These are phyloP conservation scores for Bucorvus abyssinicus DNA, from an alignment of 2,797 vertebrate species.

Conservation along the genomic window DNA sequence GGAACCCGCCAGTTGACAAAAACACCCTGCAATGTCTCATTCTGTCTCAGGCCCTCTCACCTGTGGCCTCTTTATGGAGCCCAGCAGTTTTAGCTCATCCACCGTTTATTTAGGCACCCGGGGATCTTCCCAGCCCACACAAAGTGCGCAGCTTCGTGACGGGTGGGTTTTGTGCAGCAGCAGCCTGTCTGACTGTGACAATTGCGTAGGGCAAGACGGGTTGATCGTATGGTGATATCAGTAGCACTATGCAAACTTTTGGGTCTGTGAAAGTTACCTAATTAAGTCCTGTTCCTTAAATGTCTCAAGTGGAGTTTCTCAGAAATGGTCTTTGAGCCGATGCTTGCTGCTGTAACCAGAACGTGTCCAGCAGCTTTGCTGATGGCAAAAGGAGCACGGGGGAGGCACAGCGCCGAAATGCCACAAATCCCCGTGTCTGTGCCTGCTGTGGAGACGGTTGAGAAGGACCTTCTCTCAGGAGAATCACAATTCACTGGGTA, in stretches of 20 bases:
- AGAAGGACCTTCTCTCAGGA: background rate
- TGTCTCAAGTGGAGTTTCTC: background rate
- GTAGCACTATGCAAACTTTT: background rate
- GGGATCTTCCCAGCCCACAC: background rate
- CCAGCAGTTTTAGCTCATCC: background rate
- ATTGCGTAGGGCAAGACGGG: background rate
- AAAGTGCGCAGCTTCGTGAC: background rate
- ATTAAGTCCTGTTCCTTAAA: background rate
- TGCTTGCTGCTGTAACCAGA: background rate
- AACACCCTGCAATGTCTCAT: background rate
- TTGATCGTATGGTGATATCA: background rate
- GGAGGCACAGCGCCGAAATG: background rate
- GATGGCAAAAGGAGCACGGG: no score
- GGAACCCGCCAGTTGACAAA: background rate
- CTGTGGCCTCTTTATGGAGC: background rate
- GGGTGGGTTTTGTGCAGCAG: background rate
- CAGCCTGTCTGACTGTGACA: background rate
- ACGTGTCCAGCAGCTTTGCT: background rate
- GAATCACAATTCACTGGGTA: rapidly evolving
- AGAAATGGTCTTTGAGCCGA: background rate
- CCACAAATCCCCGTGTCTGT: background rate
- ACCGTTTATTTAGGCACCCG: background rate
- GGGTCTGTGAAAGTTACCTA: background rate
- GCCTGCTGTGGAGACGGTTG: background rate
- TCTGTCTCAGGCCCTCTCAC: background rate